Base-by-base conservation (phyloP, 2,797 vertebrate species). In the Silurus aristotelis region DNA sequence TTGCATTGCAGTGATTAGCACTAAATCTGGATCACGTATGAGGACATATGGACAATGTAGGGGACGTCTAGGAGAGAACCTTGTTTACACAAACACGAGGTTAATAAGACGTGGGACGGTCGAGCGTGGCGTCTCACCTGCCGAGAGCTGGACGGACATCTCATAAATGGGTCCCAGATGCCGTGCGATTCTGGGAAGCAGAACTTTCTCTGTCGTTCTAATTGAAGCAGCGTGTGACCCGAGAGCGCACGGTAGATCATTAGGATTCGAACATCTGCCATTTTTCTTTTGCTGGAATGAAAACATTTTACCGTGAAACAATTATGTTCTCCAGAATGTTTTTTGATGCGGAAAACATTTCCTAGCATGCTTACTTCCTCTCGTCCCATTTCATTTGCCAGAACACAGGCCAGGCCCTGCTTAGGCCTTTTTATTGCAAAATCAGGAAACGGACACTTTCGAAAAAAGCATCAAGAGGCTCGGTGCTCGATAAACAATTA, bases 121-220 rank as follows among this genome's bases (percentile, higher is more conserved):
- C 83, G 48, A 80, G 70, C 61, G 55, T 78, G 52, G 84, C 20
- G 58, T 75, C 61, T 55, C 10, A 70, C 56, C 56, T 48, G 76
- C 67, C 52, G 60, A 60, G 80, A 75, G 81, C 75, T 58, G 55
- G 73, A 79, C 12, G 80, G 83, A 85, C 48, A 82, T 85, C n/a
- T 82, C 7, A 5, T 70, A 63, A 88, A 87, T 83, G 83, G 27
- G 55, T n/a, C 82, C 68, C 87, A 89, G 83, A 87, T 87, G 88
- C 78, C 82, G 85, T 6, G 55, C 43, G 43, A 80, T 77, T 84
- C 27, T 64, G 72, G 27, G 70, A 85, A 80, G 84, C 38, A 58
- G 67, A 78, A 77, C 68, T 31, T 25, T 67, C 17, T 67, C 31
- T 48, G 55, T 73, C 80, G 31, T 38, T 70, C 76, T 85, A 83